Evolutionary conservation across 2,888 invertebrate species (phyloP), one percentile per base, ranked within the genome.

Genomic region (Deilephila porcellus): DNA sequence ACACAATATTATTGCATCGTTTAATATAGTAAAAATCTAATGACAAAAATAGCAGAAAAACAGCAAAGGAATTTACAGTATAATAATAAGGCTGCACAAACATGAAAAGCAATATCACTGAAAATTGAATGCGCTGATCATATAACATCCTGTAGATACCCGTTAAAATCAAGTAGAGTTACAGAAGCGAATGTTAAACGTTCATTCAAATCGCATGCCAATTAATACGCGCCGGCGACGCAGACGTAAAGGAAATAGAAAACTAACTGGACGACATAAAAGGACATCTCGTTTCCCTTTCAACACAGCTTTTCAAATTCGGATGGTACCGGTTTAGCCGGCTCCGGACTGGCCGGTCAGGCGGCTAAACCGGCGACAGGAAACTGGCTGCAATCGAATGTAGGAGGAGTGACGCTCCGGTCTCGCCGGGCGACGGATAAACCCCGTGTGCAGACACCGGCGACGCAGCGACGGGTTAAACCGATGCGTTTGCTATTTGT

Each of bases 321-420:
- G 70, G 70, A 59, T 45, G 11, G 25, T 20, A 32, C 53, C 25
- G 32, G 70, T 56, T 56, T 34, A 14, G 63, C 32, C n/a, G 52
- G 62, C 45, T 32, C 62, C 62, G 62, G 62, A 29, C 71, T 29
- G 52, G 34, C 32, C 52, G 53, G 37, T n/a, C 53, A n/a, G 25
- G 20, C 37, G 71, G 64, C 72, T 67, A 37, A 71, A 76, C 77
- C 82, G 83, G 82, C 80, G 81, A 77, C 83, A 78, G 83, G 83
- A 84, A 83, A 80, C 81, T 77, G 79, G 75, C 79, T 77, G 71
- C 74, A 79, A 78, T 79, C 74, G 78, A 78, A 77, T 56, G 63
- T 14, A 56, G 34, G 53, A 25, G 14, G n/a, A 64, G 32, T 59
- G 17, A 56, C 72, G 56, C 62, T n/a, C 63, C 32, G 34, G 20